Evolutionary conservation across 2,113 vertebrate genomes (phyloP), one percentile per base, ranked within the genome.

Genomic region (Sceloporus tristichus): DNA sequence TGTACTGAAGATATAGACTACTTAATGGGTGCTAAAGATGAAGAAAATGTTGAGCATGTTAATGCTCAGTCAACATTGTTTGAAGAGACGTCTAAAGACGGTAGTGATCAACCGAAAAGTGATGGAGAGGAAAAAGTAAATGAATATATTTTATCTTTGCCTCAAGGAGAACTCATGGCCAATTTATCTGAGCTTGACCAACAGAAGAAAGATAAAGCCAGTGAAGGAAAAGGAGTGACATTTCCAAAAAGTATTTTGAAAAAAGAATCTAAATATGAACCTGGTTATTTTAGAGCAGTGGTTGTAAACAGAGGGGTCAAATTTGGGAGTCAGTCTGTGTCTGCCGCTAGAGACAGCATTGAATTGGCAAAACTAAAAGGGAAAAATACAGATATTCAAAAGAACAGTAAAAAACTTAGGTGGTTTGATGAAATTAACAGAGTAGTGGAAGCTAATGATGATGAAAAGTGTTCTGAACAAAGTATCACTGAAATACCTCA

Each of bases 231-330:
- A 82, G 95, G 94, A 92, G 92, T 54, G 2, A 94, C 82, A 62
- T 92, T 97, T 73, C 77, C 97, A 38, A 98, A 97, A 95, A 98
- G 98, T 83, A 98, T 98, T 91, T 97, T 99, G 89, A 99, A 98
- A 92, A 98, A 98, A 81, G 94, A 96, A 48, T 96, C 97, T 82
- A 97, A 97, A 86, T 96, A 96, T 75, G 90, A 95, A 79, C 90
- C 92, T 23, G 79, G 85, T 85, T 85, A 92, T 88, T 65, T 92
- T 38, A 90, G 95, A 34, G 73, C 93, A 80, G 18, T 92, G 40
- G 85, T 96, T 84, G 87, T 82, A 13, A 94, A 96, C 68, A 95
- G 90, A 1, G 87, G 91, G 83, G 92, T 96, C 66, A 91, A 84
- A 79, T 97, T 97, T 91, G 95, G 96, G 85, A 96, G 94, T 91